These are phyloP conservation scores for Phoenicopterus ruber DNA, from an alignment of 2,113 vertebrate species.

Conservation along the genomic window DNA sequence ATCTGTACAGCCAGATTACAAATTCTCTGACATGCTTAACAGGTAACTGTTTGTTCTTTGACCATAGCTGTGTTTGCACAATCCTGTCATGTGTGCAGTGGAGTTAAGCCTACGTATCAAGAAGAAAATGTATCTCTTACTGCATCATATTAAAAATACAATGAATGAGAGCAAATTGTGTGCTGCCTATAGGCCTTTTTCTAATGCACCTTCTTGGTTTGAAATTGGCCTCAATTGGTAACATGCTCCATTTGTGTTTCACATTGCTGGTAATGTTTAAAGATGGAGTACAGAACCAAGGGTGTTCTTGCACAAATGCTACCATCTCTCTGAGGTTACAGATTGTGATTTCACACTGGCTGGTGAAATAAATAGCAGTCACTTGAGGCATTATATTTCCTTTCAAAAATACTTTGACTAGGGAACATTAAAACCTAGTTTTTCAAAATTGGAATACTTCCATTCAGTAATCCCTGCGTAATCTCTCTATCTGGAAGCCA, in stretches of 20 bases:
- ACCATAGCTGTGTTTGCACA: background rate
- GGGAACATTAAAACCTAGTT: background rate
- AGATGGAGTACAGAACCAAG: background rate
- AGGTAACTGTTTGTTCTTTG: background rate
- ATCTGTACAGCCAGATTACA: background rate
- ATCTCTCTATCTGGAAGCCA: background rate
- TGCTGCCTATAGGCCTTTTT: background rate
- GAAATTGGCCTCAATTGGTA: background rate
- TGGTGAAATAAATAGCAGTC: background rate
- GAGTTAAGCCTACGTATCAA: background rate
- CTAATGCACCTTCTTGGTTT: background rate
- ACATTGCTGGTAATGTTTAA: background rate
- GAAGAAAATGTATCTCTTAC: background rate
- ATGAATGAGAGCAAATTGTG: background rate
- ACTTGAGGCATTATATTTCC: background rate
- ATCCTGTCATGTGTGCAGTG: background rate
- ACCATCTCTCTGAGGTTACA: background rate
- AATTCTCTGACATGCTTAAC: background rate
- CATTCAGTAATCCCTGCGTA: constrained; percentile 14
- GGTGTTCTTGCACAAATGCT: background rate
- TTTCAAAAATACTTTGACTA: background rate
- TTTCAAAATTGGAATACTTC: background rate
- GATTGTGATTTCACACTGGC: background rate
- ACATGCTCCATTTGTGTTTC: background rate
- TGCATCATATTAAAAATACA: background rate